A percentile compares a stretch with the other conserved stretches of the same genome.
These are phyloP conservation scores for Meloidogyne exigua DNA, from an alignment of 1,140 invertebrate genomes.

Conservation along the genomic window DNA sequence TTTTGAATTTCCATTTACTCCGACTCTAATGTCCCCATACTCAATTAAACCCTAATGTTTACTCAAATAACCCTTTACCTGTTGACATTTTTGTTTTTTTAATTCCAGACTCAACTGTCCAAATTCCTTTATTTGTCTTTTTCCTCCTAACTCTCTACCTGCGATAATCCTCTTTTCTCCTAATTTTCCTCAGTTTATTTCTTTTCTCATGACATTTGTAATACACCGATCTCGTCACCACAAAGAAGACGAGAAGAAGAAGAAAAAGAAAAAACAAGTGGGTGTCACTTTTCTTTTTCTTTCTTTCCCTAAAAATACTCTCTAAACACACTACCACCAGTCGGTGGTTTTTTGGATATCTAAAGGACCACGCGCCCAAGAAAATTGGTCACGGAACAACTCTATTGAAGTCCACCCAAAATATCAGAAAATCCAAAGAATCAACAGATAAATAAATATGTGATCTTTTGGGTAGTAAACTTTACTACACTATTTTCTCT, in stretches of 20 bases:
- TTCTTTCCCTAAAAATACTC: background rate
- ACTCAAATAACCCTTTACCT: too few relatives aligned
- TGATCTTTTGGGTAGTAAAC: background rate
- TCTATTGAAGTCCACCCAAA: background rate
- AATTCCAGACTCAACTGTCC: background rate
- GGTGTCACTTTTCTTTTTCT: background rate
- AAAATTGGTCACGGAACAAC: constrained; percentile 10
- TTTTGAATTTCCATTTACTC: too few relatives aligned
- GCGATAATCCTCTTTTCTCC: background rate
- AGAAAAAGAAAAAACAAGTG: background rate
- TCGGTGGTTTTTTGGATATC: background rate
- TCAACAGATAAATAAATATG: background rate
- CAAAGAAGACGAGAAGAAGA: too few relatives aligned
- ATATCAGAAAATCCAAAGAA: background rate
- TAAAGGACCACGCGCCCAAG: background rate
- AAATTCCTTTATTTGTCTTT: background rate
- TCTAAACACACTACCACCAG: background rate
- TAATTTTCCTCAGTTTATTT: background rate
- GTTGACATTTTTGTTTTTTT: too few relatives aligned
- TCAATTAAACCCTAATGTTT: too few relatives aligned
- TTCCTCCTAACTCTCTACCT: background rate
- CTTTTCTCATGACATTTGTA: background rate
- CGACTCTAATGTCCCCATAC: too few relatives aligned
- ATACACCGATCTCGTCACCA: background rate
- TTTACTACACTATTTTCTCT: background rate